Evolutionary conservation across 2,888 invertebrate genomes (phyloP), one percentile per base, ranked within the genome.

Genomic region (Latrodectus hesperus): DNA sequence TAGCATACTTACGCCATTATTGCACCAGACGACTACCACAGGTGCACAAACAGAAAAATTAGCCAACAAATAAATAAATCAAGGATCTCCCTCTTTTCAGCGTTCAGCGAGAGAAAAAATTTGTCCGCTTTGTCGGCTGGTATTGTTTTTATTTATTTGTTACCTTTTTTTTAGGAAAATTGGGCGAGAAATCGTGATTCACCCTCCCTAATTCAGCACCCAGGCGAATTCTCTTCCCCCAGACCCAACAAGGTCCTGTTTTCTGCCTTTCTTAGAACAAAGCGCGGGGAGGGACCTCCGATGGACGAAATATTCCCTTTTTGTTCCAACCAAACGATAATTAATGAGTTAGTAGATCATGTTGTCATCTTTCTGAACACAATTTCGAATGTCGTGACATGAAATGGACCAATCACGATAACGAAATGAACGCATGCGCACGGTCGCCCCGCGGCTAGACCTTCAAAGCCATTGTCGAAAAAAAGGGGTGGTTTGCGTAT

Each of bases 351-450:
- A 74, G 78, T 67, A 78, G 78, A 84, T 84, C 84, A 67, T 73
- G 78, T 84, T 84, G 84, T 84, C 84, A 84, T 84, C 84, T 84
- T 68, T 67, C 72, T n/a, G 77, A 70, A 75, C 80, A 80, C 80
- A 80, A 72, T 80, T 70, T 70, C 53, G 71, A 70, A 70, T 68
- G 84, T 84, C 84, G 84, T 84, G 84, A 84, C 84, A 60, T 67
- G 70, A 17, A 77, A 72, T 55, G 67, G 26, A 49, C 52, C 84
- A 73, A 53, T 26, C 60, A 73, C 78, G 84, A 84, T 84, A 78
- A 73, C 74, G 78, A 65, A 38, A 60, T 74, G 73, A 73, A 67
- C 64, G 22, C 60, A n/a, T 60, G 65, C 64, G 51, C 76, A 84
- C 76, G 83, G 83, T 26, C 82, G 17, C 74, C 82, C 82, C 68